Evolutionary conservation across 2,888 invertebrate species (phyloP).

Genomic region (Nomada ruficornis): DNA sequence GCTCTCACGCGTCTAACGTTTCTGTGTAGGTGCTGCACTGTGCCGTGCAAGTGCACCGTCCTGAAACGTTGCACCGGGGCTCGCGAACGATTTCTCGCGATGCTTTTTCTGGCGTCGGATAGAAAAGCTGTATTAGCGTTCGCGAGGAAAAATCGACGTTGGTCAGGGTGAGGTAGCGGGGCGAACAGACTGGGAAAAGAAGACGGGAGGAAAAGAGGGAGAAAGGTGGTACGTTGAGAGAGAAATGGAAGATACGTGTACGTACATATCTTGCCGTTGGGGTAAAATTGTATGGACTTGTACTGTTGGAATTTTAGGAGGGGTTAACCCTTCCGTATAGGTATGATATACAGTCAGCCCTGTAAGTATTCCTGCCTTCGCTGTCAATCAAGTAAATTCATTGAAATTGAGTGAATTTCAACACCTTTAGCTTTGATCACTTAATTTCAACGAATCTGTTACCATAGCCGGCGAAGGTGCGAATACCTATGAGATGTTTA

Average conservation of each 20-base stretch:
- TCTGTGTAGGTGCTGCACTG: conserved; percentile 39
- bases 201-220: not conserved
- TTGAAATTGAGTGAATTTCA: no score
- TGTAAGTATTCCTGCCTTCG: no score
- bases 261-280: no score
- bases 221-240: not conserved
- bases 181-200: not conserved
- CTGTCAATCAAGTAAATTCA: no score
- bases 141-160: conserved; percentile 9
- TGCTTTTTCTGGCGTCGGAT: conserved; percentile 9
- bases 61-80: conserved; percentile 30
- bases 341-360: no score
- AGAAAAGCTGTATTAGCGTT: not conserved
- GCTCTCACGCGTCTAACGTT: conserved; percentile 66
- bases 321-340: no score
- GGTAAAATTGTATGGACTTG: no score
- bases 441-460: no score
- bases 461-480: no score
- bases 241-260: not conserved
- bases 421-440: no score
- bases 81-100: conserved; percentile 22
- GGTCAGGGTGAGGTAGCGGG: not conserved
- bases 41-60: conserved; percentile 33
- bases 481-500: no score
- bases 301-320: no score